Base-by-base conservation (phyloP, 2,113 vertebrate genomes). In the Eira barbara region DNA sequence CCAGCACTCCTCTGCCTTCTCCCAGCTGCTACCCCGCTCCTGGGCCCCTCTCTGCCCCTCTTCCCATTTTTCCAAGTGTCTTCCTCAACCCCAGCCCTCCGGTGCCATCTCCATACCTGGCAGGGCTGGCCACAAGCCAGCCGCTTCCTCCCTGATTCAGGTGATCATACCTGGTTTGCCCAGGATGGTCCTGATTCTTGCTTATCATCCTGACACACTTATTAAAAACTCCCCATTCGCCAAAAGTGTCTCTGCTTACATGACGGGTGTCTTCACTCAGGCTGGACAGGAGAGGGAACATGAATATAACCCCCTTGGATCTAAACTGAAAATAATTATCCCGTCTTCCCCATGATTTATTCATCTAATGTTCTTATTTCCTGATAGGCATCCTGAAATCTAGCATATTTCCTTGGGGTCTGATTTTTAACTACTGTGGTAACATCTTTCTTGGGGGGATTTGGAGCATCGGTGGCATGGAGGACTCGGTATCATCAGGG, bases 271-370 rank as follows among this genome's bases (percentile, higher is more conserved):
- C 86, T 93, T 69, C 20, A 52, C 25, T 7, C 47, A 12, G 15
- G 49, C 59, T 4, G 36, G 34, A 17, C 18, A 6, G 81, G 27
- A 52, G 10, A 5, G 3, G 7, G 71, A 69, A 29, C 31, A 80
- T 29, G 63, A 36, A 73, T 36, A 47, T 82, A 89, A 97, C 45
- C 18, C 7, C 29, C 29, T 71, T 34, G 29, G 4, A 61, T 69
- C 79, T 78, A 81, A 93, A 23, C 36, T 57, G 36, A 82, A 95
- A 96, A 63, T 73, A 89, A 86, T 85, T 78, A 83, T 59, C 49
- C 34, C 17, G 67, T 85, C 86, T 7, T 94, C 69, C 59, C 71
- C 71, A 63, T 52, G 59, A 80, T 93, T 86, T 55, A 47, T 34
- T 20, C 27, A 42, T 45, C 42, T 65, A n/a, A 39, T 61, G 6